Conservation (phyloP, 2,888 invertebrate genomes). For the Metellina segmentata region DNA sequence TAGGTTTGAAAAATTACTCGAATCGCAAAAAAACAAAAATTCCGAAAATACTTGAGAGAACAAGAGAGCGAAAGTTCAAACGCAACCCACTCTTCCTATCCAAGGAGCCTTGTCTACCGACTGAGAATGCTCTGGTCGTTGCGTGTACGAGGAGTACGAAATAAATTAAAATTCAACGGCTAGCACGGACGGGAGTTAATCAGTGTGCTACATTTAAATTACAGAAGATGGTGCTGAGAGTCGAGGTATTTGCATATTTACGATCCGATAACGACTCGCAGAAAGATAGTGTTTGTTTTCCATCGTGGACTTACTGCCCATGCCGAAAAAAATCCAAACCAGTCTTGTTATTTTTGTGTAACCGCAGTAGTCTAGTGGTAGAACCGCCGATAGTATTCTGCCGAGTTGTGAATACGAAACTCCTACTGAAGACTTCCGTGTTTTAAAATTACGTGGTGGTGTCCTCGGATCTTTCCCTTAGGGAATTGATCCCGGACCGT, state of each 20-base stretch:
- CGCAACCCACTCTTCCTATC: not conserved
- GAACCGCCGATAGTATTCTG: too few species aligned
- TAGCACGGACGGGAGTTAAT: conserved; percentile 52
- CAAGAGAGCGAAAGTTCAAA: not conserved
- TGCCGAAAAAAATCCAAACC: too few species aligned
- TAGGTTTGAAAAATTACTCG: conserved; percentile 14
- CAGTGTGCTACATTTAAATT: conserved; percentile 74
- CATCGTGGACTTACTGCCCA: not conserved
- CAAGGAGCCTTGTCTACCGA: too few species aligned
- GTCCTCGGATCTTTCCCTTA: too few species aligned
- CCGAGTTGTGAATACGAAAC: too few species aligned
- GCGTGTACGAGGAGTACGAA: conserved; percentile 51
- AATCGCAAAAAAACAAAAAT: not conserved
- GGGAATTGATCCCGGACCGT: too few species aligned
- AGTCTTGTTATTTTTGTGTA: too few species aligned
- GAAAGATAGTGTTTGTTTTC: conserved; percentile 61
- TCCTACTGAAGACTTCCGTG: too few species aligned
- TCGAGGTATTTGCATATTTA: conserved; percentile 73
- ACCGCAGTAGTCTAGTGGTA: too few species aligned
- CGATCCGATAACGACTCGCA: conserved; percentile 67
- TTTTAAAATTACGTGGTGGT: too few species aligned
- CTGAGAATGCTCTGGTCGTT: not conserved
- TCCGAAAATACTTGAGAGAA: not conserved
- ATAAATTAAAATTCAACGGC: conserved; percentile 71
- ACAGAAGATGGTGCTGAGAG: conserved; percentile 68